These are phyloP conservation scores for Campylomormyrus numenius DNA, from an alignment of 2,113 vertebrate genomes.

Conservation along the genomic window DNA sequence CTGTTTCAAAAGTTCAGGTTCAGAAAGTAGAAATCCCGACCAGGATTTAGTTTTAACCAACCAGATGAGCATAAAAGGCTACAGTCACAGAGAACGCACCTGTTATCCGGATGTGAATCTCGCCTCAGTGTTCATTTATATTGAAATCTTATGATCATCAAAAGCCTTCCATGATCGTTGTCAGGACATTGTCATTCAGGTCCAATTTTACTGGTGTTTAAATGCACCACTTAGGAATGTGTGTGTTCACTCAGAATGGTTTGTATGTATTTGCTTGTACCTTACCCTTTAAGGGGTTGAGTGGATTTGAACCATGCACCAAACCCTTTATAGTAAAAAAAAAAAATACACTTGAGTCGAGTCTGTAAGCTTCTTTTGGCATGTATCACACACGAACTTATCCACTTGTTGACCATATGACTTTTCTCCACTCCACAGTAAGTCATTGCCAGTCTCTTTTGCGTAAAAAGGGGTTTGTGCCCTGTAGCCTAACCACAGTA, in stretches of 20 bases:
- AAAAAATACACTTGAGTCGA: not conserved
- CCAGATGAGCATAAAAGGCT: too few relatives aligned
- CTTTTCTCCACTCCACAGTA: not conserved
- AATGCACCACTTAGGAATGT: not conserved
- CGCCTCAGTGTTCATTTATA: not conserved
- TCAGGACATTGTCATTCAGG: not conserved
- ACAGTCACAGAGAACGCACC: too few relatives aligned
- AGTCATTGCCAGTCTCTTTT: not conserved
- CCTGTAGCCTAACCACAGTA: not conserved
- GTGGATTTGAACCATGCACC: not conserved
- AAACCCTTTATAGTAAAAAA: not conserved
- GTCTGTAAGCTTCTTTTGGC: not conserved
- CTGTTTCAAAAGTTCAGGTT: not conserved
- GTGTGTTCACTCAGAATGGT: not conserved
- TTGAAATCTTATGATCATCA: not conserved
- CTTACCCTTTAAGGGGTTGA: not conserved
- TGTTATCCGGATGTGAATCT: not conserved
- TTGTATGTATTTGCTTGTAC: not conserved
- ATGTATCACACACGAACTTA: not conserved
- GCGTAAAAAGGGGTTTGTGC: not conserved
- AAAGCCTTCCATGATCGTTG: not conserved
- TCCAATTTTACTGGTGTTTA: not conserved
- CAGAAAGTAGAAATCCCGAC: too few relatives aligned
- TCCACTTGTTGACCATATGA: not conserved
- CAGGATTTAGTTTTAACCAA: too few relatives aligned